Conservation (phyloP, 1,140 invertebrate genomes). For the Leguminivora glycinivorella region DNA sequence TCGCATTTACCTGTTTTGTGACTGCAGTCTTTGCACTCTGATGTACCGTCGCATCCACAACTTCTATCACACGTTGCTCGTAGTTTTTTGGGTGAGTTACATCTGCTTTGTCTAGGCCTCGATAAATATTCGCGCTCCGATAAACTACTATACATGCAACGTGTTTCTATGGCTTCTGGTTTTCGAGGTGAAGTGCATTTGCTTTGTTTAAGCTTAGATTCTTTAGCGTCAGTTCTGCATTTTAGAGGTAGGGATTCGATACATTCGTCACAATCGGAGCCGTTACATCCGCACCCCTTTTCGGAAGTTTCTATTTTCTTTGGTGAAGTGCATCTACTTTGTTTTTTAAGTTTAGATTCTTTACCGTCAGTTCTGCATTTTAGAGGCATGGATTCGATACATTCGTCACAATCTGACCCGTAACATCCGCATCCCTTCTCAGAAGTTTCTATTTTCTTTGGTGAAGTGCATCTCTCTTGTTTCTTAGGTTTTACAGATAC, state of each 20-base stretch:
- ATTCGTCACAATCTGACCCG: neutral
- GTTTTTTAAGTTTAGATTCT: neutral
- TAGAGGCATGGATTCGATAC: neutral
- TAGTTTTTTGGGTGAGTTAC: neutral
- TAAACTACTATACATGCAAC: neutral
- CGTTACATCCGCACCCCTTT: neutral
- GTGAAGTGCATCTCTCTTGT: neutral
- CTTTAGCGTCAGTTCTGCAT: neutral
- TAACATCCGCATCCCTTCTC: conserved; percentile 3
- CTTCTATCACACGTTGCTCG: neutral
- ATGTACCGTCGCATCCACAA: neutral
- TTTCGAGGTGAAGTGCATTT: neutral
- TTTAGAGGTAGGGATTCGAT: neutral
- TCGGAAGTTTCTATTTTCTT: neutral
- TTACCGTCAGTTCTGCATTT: neutral
- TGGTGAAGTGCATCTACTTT: neutral
- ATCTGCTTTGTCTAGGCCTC: neutral
- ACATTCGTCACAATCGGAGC: neutral
- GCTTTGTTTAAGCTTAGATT: neutral
- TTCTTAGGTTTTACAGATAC: neutral
- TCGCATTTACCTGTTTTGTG: conserved; percentile 15
- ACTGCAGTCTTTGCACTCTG: conserved; percentile 6
- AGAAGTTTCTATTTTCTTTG: neutral
- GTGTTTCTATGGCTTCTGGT: neutral
- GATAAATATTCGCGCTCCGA: neutral